phyloP scores from a whole-genome alignment of 2,113 vertebrate genomes.

The Chrysochloris asiatica region DNA sequence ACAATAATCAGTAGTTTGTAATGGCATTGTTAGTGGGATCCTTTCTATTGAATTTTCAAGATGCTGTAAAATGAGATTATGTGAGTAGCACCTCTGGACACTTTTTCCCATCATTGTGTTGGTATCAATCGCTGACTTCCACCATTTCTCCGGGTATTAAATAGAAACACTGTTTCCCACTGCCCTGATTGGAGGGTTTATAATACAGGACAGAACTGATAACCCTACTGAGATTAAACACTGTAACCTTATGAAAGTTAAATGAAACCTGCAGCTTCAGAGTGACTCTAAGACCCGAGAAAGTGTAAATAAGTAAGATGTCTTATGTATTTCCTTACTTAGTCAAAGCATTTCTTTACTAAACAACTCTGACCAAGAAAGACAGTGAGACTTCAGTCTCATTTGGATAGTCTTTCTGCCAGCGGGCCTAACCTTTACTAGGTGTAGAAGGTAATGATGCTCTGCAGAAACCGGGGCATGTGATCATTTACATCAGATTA shows the following conservation, averaged over 20 bases:
- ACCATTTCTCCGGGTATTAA: constrained; percentile 91
- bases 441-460: not conserved
- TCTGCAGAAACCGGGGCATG: not conserved
- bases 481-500: not conserved
- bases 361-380: not conserved
- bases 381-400: not conserved
- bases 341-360: not conserved
- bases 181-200: constrained; percentile 87
- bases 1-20: constrained; percentile 88
- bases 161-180: constrained; percentile 90
- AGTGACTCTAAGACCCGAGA: not conserved
- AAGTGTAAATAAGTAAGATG: not conserved
- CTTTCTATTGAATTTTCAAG: constrained; percentile 90
- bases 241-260: constrained; percentile 76
- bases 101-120: constrained; percentile 94
- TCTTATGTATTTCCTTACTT: constrained; percentile 10
- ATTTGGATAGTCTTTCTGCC: not conserved
- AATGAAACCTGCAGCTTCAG: constrained; percentile 61
- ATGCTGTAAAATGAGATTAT: constrained; percentile 90
- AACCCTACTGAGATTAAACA: constrained; percentile 87
- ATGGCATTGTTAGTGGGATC: constrained; percentile 86
- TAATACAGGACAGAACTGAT: constrained; percentile 87
- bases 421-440: constrained; percentile 30
- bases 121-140: constrained; percentile 92
- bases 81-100: constrained; percentile 89